These are phyloP conservation scores for Harpagus bidentatus DNA, from an alignment of 2,113 vertebrate genomes.

Conservation along the genomic window DNA sequence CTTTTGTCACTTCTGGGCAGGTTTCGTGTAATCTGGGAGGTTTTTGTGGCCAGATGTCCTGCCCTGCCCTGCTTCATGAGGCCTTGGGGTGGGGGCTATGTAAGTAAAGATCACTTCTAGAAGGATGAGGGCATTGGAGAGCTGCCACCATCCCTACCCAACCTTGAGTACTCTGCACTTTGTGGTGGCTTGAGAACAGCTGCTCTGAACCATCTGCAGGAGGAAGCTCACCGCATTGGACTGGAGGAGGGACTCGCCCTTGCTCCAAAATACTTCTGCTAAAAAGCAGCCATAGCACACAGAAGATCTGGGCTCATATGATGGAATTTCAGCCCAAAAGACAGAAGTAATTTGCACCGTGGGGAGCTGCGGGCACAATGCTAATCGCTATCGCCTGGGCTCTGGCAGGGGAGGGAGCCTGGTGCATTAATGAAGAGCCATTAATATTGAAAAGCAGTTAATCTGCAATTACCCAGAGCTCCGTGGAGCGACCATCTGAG, in stretches of 20 bases:
- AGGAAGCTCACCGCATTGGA: background rate
- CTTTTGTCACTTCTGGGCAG: background rate
- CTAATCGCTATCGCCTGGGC: background rate
- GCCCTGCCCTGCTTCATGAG: background rate
- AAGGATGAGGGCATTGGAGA: background rate
- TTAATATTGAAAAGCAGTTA: conserved; percentile 41
- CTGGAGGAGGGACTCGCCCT: background rate
- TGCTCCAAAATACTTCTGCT: background rate
- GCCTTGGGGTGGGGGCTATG: rapidly evolving
- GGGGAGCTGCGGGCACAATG: background rate
- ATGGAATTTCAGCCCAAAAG: background rate
- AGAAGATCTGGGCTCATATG: background rate
- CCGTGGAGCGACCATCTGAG: background rate
- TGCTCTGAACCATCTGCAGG: background rate
- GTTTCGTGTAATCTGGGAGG: background rate
- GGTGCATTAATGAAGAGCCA: background rate
- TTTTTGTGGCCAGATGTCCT: background rate
- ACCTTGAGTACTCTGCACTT: background rate
- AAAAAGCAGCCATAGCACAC: background rate
- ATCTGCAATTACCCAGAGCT: background rate
- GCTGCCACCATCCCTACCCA: background rate
- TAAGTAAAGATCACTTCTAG: background rate
- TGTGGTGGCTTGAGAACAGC: background rate
- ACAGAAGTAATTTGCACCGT: background rate
- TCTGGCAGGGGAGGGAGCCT: background rate